These are phyloP conservation scores for Syrphus vitripennis DNA, from an alignment of 2,888 invertebrate species.

Conservation along the genomic window DNA sequence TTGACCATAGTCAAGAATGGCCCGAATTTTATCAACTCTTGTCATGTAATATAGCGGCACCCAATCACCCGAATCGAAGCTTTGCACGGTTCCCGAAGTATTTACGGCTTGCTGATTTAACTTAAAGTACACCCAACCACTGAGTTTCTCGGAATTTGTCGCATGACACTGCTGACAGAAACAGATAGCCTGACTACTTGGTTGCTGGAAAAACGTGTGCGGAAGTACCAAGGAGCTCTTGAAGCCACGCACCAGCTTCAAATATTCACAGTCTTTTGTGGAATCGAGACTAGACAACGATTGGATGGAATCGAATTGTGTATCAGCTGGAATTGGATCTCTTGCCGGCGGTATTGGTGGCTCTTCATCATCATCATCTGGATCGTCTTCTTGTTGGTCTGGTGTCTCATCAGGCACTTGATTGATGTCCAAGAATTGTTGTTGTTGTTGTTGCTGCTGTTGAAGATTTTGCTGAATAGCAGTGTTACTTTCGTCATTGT, in stretches of 20 bases:
- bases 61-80: conserved; percentile 77
- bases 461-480: conserved; percentile 73
- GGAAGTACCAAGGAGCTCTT: conserved; percentile 79
- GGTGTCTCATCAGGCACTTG: conserved; percentile 50
- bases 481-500: conserved; percentile 74
- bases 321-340: conserved; percentile 67
- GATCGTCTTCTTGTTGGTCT: conserved; percentile 33
- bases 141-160: conserved; percentile 77
- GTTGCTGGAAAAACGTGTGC: conserved; percentile 78
- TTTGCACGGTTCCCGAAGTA: conserved; percentile 73
- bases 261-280: conserved; percentile 79
- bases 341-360: conserved; percentile 26
- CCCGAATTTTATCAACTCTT: conserved; percentile 80
- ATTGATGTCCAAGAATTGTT: conserved; percentile 59
- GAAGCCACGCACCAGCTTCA: conserved; percentile 79
- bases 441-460: conserved; percentile 65
- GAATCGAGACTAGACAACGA: conserved; percentile 76
- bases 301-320: conserved; percentile 77
- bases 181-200: conserved; percentile 78
- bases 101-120: conserved; percentile 80
- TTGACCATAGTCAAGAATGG: conserved; percentile 80
- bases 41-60: conserved; percentile 80
- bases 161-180: conserved; percentile 79
- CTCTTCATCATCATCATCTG: conserved; percentile 54
- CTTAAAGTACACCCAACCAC: conserved; percentile 81